Base-by-base conservation (phyloP, 2,797 vertebrate genomes). In the Taeniopygia guttata region DNA sequence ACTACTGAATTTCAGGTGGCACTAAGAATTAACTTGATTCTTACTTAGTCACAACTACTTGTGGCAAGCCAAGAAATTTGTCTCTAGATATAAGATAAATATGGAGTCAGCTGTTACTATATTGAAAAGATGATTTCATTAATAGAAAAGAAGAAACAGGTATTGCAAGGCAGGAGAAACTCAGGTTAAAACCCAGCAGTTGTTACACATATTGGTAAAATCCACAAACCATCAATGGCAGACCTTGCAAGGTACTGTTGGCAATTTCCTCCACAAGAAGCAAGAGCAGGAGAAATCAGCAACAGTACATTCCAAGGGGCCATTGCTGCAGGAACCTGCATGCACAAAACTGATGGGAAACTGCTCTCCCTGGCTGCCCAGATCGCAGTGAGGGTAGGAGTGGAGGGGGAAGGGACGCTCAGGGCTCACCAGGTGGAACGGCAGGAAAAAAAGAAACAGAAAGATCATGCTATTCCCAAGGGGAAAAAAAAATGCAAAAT, bases 341-440 rank as follows among this genome's bases (percentile, higher is more conserved):
- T 98, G 98, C 99, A 99, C 99, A 99, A 99, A 99, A 99, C 99
- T 99, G 99, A 99, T 99, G 99, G 99, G 99, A 99, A 99, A 99
- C 98, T 54, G 98, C 95, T 98, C 98, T 98, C 97, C 69, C 97
- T 98, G 98, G 98, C 98, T 98, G 98, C 98, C 97, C 98, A 98
- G 97, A 99, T 98, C 98, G 75, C 98, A 98, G 98, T 95, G 96
- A 98, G 98, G 98, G 98, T 95, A 97, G 98, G 98, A 98, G 98
- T 96, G 97, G 97, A 98, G 97, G 97, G 97, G 97, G 97, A 98
- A 97, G 84, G 97, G 97, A 96, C 83, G 90, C 86, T 93, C 96
- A 98, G 97, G 23, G 96, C 98, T 98, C 98, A 93, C 93, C 97
- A 95, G 96, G 92, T 95, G 74, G 76, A 95, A 96, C 93, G 94